Percentiles rank a stretch among this genome's conserved stretches.
Evolutionary conservation across 2,888 invertebrate species (phyloP).

Genomic region (Plusia festucae): DNA sequence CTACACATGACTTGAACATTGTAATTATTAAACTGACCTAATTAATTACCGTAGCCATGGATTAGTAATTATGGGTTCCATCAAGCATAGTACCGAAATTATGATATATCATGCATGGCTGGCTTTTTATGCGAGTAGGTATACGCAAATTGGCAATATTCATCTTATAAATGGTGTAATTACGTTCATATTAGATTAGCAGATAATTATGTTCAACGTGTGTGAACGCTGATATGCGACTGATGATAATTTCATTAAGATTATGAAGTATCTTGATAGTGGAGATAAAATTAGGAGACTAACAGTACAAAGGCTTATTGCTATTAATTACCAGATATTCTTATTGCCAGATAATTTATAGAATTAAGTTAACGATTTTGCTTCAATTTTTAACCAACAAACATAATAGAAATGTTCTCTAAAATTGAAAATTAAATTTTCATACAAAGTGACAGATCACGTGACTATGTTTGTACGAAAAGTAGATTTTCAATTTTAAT

Average conservation of each 20-base stretch:
- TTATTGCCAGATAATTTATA: too few species aligned
- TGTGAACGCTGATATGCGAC: slow-evolving; percentile 11
- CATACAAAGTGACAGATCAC: too few species aligned
- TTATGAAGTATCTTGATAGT: background rate
- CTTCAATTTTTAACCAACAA: too few species aligned
- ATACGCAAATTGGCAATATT: slow-evolving; percentile 39
- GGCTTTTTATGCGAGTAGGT: slow-evolving; percentile 28
- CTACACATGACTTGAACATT: background rate
- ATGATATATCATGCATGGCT: slow-evolving; percentile 41
- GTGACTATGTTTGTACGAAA: too few species aligned
- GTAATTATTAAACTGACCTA: background rate
- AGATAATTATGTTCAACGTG: slow-evolving; percentile 12
- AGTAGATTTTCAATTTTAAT: too few species aligned
- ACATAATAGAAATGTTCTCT: too few species aligned
- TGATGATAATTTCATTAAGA: slow-evolving; percentile 6
- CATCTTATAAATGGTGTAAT: slow-evolving; percentile 24
- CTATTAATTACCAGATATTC: background rate
- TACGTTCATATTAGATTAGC: slow-evolving; percentile 17
- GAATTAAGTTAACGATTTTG: too few species aligned
- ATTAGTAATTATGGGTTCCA: slow-evolving; percentile 22
- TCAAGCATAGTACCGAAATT: slow-evolving; percentile 20
- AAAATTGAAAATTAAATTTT: too few species aligned
- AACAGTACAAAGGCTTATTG: background rate
- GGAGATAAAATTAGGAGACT: background rate
- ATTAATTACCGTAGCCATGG: slow-evolving; percentile 2